Conservation (phyloP, 2,888 invertebrate genomes). For the Protophormia terraenovae region DNA sequence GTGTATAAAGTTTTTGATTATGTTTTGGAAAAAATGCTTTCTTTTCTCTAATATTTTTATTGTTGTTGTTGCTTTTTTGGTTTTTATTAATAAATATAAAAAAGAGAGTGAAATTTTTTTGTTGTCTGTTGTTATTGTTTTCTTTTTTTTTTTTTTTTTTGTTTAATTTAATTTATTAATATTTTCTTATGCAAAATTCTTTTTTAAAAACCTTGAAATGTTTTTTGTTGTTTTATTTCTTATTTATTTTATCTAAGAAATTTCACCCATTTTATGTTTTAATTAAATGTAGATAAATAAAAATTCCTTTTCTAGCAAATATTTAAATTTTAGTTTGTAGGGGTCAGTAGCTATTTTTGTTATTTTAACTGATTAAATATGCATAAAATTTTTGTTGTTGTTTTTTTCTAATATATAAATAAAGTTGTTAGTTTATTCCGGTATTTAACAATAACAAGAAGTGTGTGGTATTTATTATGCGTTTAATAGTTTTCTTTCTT, state of each 20-base stretch:
- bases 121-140: background rate
- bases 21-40: background rate
- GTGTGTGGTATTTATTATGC: constrained; percentile 21
- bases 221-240: no score
- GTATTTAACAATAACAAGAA: background rate
- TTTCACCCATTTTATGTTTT: constrained; percentile 5
- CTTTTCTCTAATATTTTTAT: background rate
- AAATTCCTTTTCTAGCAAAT: background rate
- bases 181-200: constrained; percentile 4
- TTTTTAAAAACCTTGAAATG: constrained; percentile 6
- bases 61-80: background rate
- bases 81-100: background rate
- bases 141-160: background rate
- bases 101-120: constrained; percentile 18
- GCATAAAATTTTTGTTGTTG: background rate
- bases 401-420: background rate
- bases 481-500: constrained; percentile 59
- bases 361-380: constrained; percentile 30
- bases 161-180: background rate
- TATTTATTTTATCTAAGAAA: no score
- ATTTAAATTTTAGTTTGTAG: background rate
- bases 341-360: background rate
- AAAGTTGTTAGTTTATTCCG: background rate
- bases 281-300: background rate
- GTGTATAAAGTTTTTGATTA: background rate